Evolutionary conservation across 2,113 vertebrate genomes (phyloP), one percentile per base, ranked within the genome.

Genomic region (Periophthalmus modestus): DNA sequence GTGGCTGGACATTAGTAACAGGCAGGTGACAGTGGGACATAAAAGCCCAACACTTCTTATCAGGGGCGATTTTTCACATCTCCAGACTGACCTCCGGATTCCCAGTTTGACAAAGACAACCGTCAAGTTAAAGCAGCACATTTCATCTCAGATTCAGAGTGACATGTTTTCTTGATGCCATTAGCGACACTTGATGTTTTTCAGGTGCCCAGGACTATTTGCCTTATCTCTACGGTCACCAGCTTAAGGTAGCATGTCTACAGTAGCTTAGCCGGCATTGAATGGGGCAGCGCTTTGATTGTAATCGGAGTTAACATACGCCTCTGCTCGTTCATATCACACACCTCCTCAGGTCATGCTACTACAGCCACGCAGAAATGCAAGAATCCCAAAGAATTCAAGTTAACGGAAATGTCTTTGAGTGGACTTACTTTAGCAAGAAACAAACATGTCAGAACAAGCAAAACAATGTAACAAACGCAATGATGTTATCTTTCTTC

Each of bases 301-400:
- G 66, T 89, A 68, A 90, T 87, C 69, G 15, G 59, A 81, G 71
- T 68, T 43, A 89, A 82, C 89, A 87, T 73, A 59, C 86, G 85
- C 73, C 84, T 79, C 68, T 52, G 50, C 71, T 10, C 15, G 76
- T 87, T 92, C 28, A 70, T 84, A 75, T 57, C 66, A 79, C 48
- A 4, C 73, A 61, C 2, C 59, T 71, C 83, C 79, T 76, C 71
- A 82, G 78, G 87, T 83, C 79, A 65, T 78, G 72, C 77, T 78
- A 19, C 5, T 65, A 43, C 59, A 79, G 54, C 71, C 73, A 63
- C 57, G 19, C 24, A 43, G 16, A 3, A 16, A 55, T 11, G 1
- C 28, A 28, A 28, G 28, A 3, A 2, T 28, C 3, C 55, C 58
- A 79, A 24, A 67, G 19, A 67, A 46, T 15, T 23, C n/a, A 47